Conservation (phyloP, 2,113 vertebrate genomes). For the Corynorhinus townsendii region DNA sequence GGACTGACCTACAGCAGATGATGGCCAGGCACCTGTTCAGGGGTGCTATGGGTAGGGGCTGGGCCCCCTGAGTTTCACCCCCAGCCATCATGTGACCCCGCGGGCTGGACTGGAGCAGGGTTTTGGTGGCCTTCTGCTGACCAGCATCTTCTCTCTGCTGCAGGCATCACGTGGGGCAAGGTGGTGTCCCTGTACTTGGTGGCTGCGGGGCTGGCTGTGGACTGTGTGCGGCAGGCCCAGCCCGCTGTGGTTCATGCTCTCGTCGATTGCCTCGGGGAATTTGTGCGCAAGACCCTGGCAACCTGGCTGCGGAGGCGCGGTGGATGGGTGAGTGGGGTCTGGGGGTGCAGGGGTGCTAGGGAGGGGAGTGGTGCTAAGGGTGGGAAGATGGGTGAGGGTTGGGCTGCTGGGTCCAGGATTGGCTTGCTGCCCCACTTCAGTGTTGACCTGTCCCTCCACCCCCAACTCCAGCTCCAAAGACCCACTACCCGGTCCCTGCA, state of each 20-base stretch:
- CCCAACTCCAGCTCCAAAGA: neutral
- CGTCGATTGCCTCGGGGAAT: slow-evolving; percentile 96
- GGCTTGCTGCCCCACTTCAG: no score
- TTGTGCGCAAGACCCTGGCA: slow-evolving; percentile 93
- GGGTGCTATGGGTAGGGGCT: neutral
- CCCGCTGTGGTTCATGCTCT: slow-evolving; percentile 93
- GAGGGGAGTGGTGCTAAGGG: neutral
- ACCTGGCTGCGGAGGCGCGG: slow-evolving; percentile 91
- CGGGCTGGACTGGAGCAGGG: rapidly evolving
- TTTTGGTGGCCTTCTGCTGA: neutral
- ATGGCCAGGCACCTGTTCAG: rapidly evolving
- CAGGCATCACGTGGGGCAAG: slow-evolving; percentile 98
- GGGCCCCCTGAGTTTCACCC: rapidly evolving
- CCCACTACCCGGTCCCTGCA: rapidly evolving
- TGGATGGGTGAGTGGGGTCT: slow-evolving; percentile 91
- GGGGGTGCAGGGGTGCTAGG: rapidly evolving
- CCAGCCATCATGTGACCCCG: rapidly evolving
- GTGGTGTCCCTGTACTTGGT: slow-evolving; percentile 95
- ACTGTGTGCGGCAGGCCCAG: slow-evolving; percentile 93
- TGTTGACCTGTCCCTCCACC: no score
- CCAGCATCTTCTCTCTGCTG: neutral
- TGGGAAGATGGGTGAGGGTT: slow-evolving; percentile 85
- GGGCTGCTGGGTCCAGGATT: neutral
- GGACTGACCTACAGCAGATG: neutral
- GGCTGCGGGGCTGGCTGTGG: slow-evolving; percentile 91